phyloP scores from a whole-genome alignment of 1,140 invertebrate genomes.

The Drosophila prosaltans region DNA sequence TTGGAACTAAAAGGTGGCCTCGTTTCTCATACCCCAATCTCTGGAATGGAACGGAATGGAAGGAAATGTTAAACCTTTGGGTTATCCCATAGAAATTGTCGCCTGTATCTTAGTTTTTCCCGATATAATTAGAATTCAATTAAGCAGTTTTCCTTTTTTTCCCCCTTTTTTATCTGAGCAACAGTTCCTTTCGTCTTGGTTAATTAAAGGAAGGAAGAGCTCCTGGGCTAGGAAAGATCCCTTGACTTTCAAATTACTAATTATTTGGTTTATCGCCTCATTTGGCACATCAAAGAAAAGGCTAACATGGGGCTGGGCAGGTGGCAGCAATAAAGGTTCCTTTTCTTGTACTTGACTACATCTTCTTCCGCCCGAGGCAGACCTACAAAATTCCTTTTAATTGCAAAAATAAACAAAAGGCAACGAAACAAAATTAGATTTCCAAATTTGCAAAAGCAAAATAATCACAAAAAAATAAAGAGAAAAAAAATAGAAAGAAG shows the following conservation, averaged over 20 bases:
- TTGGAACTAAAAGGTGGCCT: constrained; percentile 78
- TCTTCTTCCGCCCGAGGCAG: constrained; percentile 30
- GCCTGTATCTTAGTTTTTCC: background rate
- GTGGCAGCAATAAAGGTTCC: constrained; percentile 32
- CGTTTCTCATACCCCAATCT: constrained; percentile 43
- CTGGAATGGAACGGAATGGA: background rate
- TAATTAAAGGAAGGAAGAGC: background rate
- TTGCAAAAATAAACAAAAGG: constrained; percentile 46
- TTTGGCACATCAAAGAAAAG: no score
- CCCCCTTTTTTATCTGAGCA: no score
- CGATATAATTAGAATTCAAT: no score
- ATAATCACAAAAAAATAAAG: constrained; percentile 3
- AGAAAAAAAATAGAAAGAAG: background rate
- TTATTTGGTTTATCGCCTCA: no score
- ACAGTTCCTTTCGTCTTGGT: no score
- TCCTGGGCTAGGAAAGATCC: background rate
- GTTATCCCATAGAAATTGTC: background rate
- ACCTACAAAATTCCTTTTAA: constrained; percentile 64
- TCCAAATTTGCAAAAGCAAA: constrained; percentile 59
- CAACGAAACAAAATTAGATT: constrained; percentile 57
- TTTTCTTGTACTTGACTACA: constrained; percentile 35
- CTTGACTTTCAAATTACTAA: no score
- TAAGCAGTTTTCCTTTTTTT: no score
- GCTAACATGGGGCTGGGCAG: no score
- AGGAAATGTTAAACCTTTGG: background rate